Evolutionary conservation across 1,140 invertebrate genomes (phyloP), one percentile per base, ranked within the genome.

Genomic region (Lepidurus packardi): DNA sequence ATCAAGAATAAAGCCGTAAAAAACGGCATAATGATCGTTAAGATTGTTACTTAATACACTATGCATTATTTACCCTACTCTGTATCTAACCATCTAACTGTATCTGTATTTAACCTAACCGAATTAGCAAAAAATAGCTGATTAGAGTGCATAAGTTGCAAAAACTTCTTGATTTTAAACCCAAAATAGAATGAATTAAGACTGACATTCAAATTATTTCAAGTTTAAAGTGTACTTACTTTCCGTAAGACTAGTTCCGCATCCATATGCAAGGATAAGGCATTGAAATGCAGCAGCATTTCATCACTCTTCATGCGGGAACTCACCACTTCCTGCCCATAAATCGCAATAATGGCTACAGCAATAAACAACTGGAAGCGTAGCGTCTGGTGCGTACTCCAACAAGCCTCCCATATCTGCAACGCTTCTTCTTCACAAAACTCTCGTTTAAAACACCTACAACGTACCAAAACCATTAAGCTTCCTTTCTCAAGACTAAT

Each of bases 251-350:
- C 94, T 16, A 97, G 85, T 65, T 92, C 90, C 0, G 94, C 95
- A 84, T 97, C 94, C 96, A 98, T 98, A 83, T 97, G 96, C 92
- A 96, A 96, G 34, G 95, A 94, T 45, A 98, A 86, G 16, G 94
- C 96, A 83, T 94, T 96, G 84, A 98, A 98, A 85, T 97, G 93
- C 21, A 97, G 85, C 25, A 98, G 85, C 91, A 97, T 97, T 85
- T 98, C 95, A 84, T 98, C 95, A 21, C 94, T 92, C 80, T 93
- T 90, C 8, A 97, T 86, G 81, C 93, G 90, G 85, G 97, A 94
- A 16, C 93, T 91, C 80, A 97, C 92, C 44, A 97, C 93, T 82
- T 89, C 88, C 82, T 95, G 93, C 16, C 94, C 94, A 83, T 97
- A 98, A 76, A 97, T 92, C 74, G 92, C 91, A 75, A 97, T 92